Evolutionary conservation across 2,113 vertebrate species (phyloP).

Genomic region (Brevimyrus niger): DNA sequence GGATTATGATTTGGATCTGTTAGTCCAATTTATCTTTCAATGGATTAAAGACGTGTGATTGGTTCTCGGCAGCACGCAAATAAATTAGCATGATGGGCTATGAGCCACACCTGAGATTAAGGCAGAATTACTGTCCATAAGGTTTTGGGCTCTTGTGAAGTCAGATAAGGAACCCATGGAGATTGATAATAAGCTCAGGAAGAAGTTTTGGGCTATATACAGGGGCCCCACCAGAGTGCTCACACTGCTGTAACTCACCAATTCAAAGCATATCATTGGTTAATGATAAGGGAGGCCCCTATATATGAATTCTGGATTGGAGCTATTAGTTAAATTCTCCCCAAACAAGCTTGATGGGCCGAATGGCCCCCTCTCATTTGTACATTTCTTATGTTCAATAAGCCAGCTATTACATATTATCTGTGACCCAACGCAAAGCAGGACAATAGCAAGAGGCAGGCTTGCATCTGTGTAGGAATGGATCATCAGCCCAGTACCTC

Average conservation of each 20-base stretch:
- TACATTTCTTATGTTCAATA: no score
- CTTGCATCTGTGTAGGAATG: not conserved
- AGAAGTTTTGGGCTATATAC: not conserved
- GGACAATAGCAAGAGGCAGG: not conserved
- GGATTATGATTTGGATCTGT: not conserved
- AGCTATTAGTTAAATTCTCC: no score
- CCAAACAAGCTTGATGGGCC: no score
- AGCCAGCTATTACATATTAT: not conserved
- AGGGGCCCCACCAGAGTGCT: not conserved
- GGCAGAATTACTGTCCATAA: not conserved
- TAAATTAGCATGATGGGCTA: not conserved
- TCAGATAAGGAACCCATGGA: not conserved
- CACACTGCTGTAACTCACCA: not conserved
- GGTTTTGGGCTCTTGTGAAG: not conserved
- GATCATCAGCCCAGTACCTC: not conserved
- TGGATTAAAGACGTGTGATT: conserved; percentile 10
- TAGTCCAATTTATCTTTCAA: not conserved
- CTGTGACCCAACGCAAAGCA: not conserved
- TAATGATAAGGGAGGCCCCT: not conserved
- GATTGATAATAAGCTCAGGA: not conserved
- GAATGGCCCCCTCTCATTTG: no score
- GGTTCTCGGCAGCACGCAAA: not conserved
- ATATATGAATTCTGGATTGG: not conserved
- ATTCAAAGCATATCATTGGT: not conserved
- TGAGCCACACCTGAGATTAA: not conserved